Evolutionary conservation across 2,888 invertebrate genomes (phyloP).

Genomic region (Watsonalla binaria): DNA sequence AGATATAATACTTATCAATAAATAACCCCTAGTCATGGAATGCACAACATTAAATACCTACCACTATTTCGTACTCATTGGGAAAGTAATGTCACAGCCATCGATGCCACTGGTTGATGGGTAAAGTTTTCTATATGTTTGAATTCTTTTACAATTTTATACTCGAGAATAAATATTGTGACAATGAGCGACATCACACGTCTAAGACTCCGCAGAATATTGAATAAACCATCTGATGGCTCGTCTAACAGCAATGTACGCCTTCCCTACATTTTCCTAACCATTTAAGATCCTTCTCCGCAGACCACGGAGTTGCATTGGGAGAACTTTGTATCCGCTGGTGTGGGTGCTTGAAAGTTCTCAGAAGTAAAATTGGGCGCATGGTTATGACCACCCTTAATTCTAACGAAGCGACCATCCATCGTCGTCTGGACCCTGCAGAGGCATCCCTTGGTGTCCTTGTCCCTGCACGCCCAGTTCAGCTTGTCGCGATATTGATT

Average conservation of each 20-base stretch:
- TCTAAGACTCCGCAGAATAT: too few relatives aligned
- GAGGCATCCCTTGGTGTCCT: slow-evolving; percentile 60
- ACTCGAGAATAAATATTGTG: background rate
- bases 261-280: background rate
- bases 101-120: background rate
- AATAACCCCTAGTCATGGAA: background rate
- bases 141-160: background rate
- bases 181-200: too few relatives aligned
- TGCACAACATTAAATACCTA: background rate
- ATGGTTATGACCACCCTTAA: slow-evolving; percentile 64
- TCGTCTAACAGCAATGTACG: too few relatives aligned
- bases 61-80: background rate
- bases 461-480: slow-evolving; percentile 73
- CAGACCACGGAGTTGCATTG: slow-evolving; percentile 24
- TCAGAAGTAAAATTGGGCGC: slow-evolving; percentile 62
- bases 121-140: too few relatives aligned
- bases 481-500: slow-evolving; percentile 67
- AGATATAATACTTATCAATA: background rate
- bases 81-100: background rate
- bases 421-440: slow-evolving; percentile 72
- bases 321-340: slow-evolving; percentile 27
- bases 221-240: too few relatives aligned
- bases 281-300: background rate
- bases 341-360: slow-evolving; percentile 51
- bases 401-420: slow-evolving; percentile 60